Evolutionary conservation across 2,888 invertebrate genomes (phyloP), one percentile per base, ranked within the genome.

Genomic region (Eremobia ochroleuca): DNA sequence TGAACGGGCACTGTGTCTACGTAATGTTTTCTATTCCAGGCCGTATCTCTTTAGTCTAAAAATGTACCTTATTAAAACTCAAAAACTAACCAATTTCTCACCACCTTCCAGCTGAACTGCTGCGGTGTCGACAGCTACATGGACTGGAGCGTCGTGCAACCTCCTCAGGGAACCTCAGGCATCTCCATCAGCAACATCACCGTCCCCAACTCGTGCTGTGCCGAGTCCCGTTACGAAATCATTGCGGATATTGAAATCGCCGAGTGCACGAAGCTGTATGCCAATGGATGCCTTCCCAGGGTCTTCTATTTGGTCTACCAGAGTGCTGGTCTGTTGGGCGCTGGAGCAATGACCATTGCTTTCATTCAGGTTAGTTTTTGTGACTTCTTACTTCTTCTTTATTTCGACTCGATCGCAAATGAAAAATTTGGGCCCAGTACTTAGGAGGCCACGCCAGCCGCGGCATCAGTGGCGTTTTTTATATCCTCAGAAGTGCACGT

Each of bases 301-400:
- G 96, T 98, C 86, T 95, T 97, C 70, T 97, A 97, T 87, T 93
- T 98, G 81, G 96, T 98, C n/a, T 97, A 97, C 86, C 98, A 98
- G 92, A 98, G 98, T 91, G 97, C 98, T 46, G 97, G 98, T 75
- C 95, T 98, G 72, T 94, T 98, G 81, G 98, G 98, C 5, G 98
- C 98, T 70, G 98, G 98, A 8, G 98, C 98, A 8, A 96, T 98
- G 89, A 98, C 98, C n/a, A 98, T 98, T 79, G 98, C 98, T 13
- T 97, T 98, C 89, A 98, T 98, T 82, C 98, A 98, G 97, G 98
- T 98, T 92, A 80, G 88, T 89, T 79, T 66, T 28, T 49, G n/a
- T n/a, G 34, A 34, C 5, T n/a, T 55, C 11, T 68, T 18, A 55
- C 21, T 64, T 34, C 4, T 31, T 31, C 18, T 61, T 61, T 15